These are phyloP conservation scores for Spermophilus dauricus DNA, from an alignment of 2,113 vertebrate genomes.

Conservation along the genomic window DNA sequence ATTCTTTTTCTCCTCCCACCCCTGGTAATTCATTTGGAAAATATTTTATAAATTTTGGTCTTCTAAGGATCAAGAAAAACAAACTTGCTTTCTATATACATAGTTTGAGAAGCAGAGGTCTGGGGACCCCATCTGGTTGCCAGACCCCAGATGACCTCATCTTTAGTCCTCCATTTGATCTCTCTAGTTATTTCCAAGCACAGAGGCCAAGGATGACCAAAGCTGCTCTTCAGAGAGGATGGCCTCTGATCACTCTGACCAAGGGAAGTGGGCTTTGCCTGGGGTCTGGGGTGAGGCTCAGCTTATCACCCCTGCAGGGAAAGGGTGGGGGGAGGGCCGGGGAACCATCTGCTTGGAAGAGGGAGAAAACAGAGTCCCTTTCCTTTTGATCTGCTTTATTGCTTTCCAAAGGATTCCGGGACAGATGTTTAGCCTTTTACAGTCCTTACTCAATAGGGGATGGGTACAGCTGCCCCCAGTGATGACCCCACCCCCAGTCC, in stretches of 20 bases:
- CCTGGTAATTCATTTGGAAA: background rate
- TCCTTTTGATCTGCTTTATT: background rate
- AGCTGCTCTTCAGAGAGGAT: background rate
- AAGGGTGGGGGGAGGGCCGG: background rate
- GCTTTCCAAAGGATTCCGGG: too few species aligned
- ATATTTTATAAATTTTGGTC: background rate
- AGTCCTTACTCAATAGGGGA: background rate
- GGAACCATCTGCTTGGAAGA: background rate
- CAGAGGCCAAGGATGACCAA: background rate
- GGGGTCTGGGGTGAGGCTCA: background rate
- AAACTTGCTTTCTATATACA: background rate
- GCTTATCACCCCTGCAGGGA: background rate
- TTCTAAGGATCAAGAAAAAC: background rate
- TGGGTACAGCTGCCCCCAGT: fast-evolving
- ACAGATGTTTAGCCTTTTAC: background rate
- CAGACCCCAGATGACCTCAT: background rate
- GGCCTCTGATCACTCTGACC: background rate
- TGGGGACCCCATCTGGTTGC: background rate
- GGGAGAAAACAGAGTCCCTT: background rate
- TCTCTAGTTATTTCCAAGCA: background rate
- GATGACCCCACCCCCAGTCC: too few species aligned
- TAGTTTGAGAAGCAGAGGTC: background rate
- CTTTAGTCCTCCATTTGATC: background rate
- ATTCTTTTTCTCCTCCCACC: background rate
- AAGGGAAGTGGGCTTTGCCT: background rate